phyloP scores from a whole-genome alignment of 2,888 invertebrate species.

The Sabatieria punctata region DNA sequence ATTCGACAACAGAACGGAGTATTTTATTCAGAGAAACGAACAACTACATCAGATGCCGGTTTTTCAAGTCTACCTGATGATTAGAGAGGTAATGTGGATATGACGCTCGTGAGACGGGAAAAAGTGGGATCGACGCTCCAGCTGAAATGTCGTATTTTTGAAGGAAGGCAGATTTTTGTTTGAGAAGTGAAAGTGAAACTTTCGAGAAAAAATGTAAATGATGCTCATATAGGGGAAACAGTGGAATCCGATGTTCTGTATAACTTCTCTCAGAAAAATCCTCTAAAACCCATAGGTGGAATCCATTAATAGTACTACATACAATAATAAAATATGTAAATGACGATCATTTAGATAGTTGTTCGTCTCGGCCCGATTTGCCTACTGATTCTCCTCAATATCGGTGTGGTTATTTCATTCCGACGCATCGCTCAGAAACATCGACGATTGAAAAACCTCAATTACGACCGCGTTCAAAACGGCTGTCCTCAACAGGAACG shows the following conservation, averaged over 20 bases:
- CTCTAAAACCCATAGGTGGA: too few relatives aligned
- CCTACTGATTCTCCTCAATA: not conserved
- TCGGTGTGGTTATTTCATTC: not conserved
- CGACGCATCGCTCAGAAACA: not conserved
- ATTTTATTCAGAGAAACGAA: conserved; percentile 13
- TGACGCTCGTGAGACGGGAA: conserved; percentile 11
- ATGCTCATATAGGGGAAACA: too few relatives aligned
- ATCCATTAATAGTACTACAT: too few relatives aligned
- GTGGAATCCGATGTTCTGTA: too few relatives aligned
- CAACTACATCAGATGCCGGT: conserved; percentile 16
- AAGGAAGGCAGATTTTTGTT: too few relatives aligned
- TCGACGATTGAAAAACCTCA: not conserved
- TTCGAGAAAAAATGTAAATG: too few relatives aligned
- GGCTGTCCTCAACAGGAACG: too few relatives aligned
- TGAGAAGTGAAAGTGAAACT: too few relatives aligned
- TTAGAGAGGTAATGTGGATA: conserved; percentile 29
- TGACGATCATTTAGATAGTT: not conserved
- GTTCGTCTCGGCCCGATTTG: not conserved
- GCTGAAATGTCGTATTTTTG: too few relatives aligned
- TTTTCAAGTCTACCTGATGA: conserved; percentile 33
- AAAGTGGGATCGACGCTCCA: conserved; percentile 7
- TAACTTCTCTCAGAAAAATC: too few relatives aligned
- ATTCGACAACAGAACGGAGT: conserved; percentile 7
- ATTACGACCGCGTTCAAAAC: not conserved
- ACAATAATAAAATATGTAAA: too few relatives aligned